phyloP scores from a whole-genome alignment of 2,113 vertebrate species.

The Turnix velox region DNA sequence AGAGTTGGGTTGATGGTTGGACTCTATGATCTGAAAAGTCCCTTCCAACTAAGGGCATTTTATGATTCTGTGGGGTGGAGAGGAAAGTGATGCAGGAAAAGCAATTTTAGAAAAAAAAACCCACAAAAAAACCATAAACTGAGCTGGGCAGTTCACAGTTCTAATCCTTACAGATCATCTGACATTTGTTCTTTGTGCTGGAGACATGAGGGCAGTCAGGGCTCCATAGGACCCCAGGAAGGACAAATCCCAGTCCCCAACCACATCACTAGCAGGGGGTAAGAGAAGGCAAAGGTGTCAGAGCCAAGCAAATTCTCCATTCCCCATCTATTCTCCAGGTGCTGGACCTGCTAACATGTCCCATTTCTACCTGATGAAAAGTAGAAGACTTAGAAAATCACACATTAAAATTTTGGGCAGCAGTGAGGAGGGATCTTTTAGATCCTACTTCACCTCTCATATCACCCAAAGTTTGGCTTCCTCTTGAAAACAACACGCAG shows the following conservation, averaged over 20 bases:
- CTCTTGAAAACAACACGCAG: background rate
- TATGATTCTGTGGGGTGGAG: too few species aligned
- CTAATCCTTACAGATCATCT: background rate
- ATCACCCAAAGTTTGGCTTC: background rate
- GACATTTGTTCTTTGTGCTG: slow-evolving; percentile 12
- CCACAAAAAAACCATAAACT: fast-evolving
- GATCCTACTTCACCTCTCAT: background rate
- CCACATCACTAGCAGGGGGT: background rate
- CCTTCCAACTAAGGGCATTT: too few species aligned
- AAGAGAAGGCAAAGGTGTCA: background rate
- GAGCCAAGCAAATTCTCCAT: background rate
- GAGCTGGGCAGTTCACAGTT: background rate
- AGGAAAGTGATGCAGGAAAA: background rate
- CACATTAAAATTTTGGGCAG: background rate
- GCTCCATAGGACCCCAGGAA: fast-evolving
- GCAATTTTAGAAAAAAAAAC: background rate
- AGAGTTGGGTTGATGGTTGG: too few species aligned
- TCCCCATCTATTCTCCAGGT: background rate
- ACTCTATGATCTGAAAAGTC: too few species aligned
- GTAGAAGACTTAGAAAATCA: background rate
- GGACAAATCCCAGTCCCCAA: background rate
- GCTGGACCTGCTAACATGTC: background rate
- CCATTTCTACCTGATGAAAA: background rate
- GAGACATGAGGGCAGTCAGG: background rate
- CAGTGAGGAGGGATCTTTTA: background rate